A percentile compares a stretch with the other conserved stretches of the same genome.
phyloP scores from a whole-genome alignment of 2,888 invertebrate species.

The Cephus pygmeus region DNA sequence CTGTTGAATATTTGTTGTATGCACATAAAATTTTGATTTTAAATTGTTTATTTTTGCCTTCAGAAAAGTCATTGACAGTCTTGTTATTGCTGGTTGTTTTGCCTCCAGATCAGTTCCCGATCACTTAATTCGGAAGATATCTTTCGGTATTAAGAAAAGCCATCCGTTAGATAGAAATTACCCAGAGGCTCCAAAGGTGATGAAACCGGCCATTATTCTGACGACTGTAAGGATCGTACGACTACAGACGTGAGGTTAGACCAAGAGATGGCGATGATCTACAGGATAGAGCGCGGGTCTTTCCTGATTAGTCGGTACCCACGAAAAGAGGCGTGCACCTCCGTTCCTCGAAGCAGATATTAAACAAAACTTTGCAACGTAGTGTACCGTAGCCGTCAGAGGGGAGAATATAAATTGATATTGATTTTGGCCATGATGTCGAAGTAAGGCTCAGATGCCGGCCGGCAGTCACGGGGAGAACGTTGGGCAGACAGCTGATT shows the following conservation, averaged over 20 bases:
- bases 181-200: too few relatives aligned
- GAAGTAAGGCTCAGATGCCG: constrained; percentile 27
- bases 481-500: constrained; percentile 29
- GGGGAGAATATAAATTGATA: constrained; percentile 44
- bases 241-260: background rate
- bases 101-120: too few relatives aligned
- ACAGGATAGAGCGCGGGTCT: background rate
- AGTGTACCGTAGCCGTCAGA: constrained; percentile 20
- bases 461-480: constrained; percentile 36
- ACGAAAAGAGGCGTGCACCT: background rate
- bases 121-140: too few relatives aligned
- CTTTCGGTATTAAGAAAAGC: too few relatives aligned
- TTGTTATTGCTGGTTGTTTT: too few relatives aligned
- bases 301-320: background rate
- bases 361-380: constrained; percentile 21
- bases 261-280: background rate
- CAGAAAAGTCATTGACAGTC: background rate
- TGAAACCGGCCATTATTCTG: background rate
- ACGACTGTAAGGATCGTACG: background rate
- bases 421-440: constrained; percentile 43
- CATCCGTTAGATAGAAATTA: too few relatives aligned
- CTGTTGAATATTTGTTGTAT: background rate
- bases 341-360: background rate
- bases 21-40: background rate
- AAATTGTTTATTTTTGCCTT: background rate